phyloP scores from a whole-genome alignment of 2,113 vertebrate species.

The Channa argus region DNA sequence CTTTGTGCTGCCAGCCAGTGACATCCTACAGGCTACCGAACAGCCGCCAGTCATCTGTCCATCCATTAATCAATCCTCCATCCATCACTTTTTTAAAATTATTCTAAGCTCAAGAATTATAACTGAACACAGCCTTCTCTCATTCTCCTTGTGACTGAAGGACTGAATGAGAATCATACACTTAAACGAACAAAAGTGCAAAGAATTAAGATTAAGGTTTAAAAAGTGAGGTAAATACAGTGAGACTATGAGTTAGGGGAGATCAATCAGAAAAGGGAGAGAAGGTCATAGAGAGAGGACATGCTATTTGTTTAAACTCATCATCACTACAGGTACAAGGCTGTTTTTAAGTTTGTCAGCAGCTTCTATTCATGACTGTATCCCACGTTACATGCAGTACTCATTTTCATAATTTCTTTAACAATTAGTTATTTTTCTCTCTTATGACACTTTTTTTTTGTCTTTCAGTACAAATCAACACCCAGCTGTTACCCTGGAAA shows the following conservation, averaged over 20 bases:
- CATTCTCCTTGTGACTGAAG: slow-evolving; percentile 10
- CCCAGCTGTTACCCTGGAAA: slow-evolving; percentile 33
- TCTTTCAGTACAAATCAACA: slow-evolving; percentile 45
- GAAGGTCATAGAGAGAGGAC: slow-evolving; percentile 35
- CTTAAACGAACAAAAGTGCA: slow-evolving; percentile 36
- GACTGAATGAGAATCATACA: slow-evolving; percentile 27
- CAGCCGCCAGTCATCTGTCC: slow-evolving; percentile 15
- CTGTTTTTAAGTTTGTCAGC: slow-evolving; percentile 55
- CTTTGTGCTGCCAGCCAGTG: slow-evolving; percentile 17
- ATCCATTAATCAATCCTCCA: slow-evolving; percentile 1
- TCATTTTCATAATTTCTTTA: neutral
- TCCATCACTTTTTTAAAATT: slow-evolving; percentile 1
- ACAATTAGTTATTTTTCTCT: slow-evolving; percentile 12
- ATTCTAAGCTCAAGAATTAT: slow-evolving; percentile 10
- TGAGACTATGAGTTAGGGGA: slow-evolving; percentile 15
- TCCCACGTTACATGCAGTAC: neutral
- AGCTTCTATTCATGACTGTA: slow-evolving; percentile 46
- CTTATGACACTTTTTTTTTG: slow-evolving; percentile 22
- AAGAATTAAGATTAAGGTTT: slow-evolving; percentile 49
- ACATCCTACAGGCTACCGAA: slow-evolving; percentile 18
- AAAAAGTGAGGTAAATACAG: slow-evolving; percentile 24
- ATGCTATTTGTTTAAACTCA: slow-evolving; percentile 52
- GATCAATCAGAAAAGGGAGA: slow-evolving; percentile 31
- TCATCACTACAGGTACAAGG: slow-evolving; percentile 42
- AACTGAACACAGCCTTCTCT: slow-evolving; percentile 16